Evolutionary conservation across 2,888 invertebrate genomes (phyloP), one percentile per base, ranked within the genome.

Genomic region (Danaus chrysippus): DNA sequence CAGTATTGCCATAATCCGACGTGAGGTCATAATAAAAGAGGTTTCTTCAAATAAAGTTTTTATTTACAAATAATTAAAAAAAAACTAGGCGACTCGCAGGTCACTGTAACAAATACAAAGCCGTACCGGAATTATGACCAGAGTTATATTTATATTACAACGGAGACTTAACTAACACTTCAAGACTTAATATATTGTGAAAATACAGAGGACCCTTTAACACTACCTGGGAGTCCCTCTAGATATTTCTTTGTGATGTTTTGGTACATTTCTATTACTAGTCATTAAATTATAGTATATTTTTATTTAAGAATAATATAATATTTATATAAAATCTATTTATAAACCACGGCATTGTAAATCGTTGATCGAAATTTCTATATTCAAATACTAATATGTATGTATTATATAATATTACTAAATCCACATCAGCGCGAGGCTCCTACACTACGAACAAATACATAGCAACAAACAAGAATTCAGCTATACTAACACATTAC

Each of bases 401-500:
- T 56, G 23, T 56, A 17, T 42, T 43, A 19, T 34, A 34, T 34
- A 34, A 34, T 34, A 34, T 3, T 44, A 56, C 44, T 44, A 42
- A 12, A 23, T 41, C 41, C 41, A 42, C 44, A 56, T 56, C 44
- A 34, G 23, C 23, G 23, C 23, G 1, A 23, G 23, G 23, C 23
- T 5, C 3, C 23, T 34, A 34, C 76, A 76, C 80, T 84, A 83
- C 73, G 70, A 76, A 73, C 72, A 71, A 73, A 77, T n/a, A n/a
- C n/a, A n/a, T 70, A 76, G 71, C 70, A 78, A 78, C 77, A 78
- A 75, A 76, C 76, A 81, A 84, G 77, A 79, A 76, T 76, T 77
- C 73, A 59, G 64, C 74, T 74, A 76, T 71, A 72, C 76, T 77
- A 79, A 76, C 77, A 77, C 46, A 56, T 10, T 54, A 42, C 13